Evolutionary conservation across 2,888 invertebrate species (phyloP).

Genomic region (Exocentrus adspersus): DNA sequence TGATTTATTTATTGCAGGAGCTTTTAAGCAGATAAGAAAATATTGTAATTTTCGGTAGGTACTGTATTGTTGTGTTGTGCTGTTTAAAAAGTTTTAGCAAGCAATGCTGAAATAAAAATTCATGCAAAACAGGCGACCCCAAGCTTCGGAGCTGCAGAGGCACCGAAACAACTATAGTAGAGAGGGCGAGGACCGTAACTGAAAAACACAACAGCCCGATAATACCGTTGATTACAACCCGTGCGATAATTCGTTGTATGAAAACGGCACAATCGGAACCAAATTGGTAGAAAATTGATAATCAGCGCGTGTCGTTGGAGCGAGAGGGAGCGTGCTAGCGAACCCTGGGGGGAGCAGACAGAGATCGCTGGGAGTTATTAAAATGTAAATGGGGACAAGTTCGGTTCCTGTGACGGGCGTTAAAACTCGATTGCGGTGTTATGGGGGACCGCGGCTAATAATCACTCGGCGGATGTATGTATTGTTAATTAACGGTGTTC

Average conservation of each 20-base stretch:
- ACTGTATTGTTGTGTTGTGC: no score
- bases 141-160: background rate
- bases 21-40: no score
- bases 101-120: no score
- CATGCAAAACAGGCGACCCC: no score
- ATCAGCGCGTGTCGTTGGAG: conserved; percentile 59
- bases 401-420: conserved; percentile 61
- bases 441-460: conserved; percentile 55
- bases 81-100: no score
- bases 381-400: conserved; percentile 64
- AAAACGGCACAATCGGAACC: conserved; percentile 63
- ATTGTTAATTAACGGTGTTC: conserved; percentile 61
- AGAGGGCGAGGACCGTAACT: no score
- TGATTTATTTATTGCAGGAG: no score
- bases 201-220: background rate
- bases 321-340: conserved; percentile 48
- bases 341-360: conserved; percentile 43
- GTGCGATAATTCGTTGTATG: conserved; percentile 56
- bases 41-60: no score
- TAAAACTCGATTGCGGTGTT: conserved; percentile 61
- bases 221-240: background rate
- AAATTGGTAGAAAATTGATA: conserved; percentile 66
- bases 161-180: background rate
- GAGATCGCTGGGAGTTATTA: conserved; percentile 60
- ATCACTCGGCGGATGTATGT: conserved; percentile 58